Conservation (phyloP, 2,888 invertebrate genomes). For the Chalcis sispes region DNA sequence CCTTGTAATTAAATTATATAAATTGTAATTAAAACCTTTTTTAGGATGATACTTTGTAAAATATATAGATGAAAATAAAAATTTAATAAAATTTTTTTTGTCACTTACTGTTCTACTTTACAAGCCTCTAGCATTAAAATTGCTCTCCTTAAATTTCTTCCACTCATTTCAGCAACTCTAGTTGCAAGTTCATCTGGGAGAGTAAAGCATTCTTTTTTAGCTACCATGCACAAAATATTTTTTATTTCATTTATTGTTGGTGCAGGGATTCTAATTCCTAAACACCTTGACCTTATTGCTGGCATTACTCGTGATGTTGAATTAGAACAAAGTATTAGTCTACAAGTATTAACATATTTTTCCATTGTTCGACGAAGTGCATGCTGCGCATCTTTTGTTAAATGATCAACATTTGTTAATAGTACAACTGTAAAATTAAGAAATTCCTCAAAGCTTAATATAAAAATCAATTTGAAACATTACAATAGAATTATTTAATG, state of each 20-base stretch:
- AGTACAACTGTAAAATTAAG: conserved; percentile 87
- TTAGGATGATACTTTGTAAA: not conserved
- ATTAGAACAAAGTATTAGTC: conserved; percentile 94
- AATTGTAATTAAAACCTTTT: not conserved
- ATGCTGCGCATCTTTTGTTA: conserved; percentile 98
- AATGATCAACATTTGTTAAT: conserved; percentile 94
- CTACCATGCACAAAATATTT: conserved; percentile 80
- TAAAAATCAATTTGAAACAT: conserved; percentile 25
- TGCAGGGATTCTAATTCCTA: conserved; percentile 93
- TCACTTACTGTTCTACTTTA: conserved; percentile 86
- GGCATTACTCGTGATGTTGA: conserved; percentile 97
- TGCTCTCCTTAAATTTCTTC: conserved; percentile 94
- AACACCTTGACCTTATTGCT: conserved; percentile 96
- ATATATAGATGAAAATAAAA: not conserved
- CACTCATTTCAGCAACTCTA: conserved; percentile 86
- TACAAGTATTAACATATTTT: conserved; percentile 96
- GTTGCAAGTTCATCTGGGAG: conserved; percentile 87
- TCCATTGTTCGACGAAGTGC: conserved; percentile 99
- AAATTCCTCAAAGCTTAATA: too few relatives aligned
- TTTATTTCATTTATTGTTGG: conserved; percentile 88
- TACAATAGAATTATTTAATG: too few relatives aligned
- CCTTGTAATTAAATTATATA: too few relatives aligned
- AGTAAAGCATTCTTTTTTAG: conserved; percentile 88
- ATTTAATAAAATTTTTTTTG: not conserved
- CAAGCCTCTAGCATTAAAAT: conserved; percentile 95